phyloP scores from a whole-genome alignment of 2,888 invertebrate species.

The Hybos culiciformis region DNA sequence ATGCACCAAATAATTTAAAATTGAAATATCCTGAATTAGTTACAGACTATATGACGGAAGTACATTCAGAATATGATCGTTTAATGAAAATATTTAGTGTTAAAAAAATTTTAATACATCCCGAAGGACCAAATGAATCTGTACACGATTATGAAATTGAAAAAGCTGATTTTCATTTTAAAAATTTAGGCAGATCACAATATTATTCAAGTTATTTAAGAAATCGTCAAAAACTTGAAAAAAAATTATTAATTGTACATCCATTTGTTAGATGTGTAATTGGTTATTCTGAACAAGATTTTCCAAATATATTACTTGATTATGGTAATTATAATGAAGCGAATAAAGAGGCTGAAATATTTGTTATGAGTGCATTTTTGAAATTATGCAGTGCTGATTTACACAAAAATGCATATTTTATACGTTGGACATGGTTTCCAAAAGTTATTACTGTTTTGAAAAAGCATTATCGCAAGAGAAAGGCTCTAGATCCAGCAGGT shows the following conservation, averaged over 20 bases:
- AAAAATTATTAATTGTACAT: conserved; percentile 46
- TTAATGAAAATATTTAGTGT: conserved; percentile 50
- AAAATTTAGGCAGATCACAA: conserved; percentile 47
- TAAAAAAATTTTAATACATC: conserved; percentile 47
- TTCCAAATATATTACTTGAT: conserved; percentile 32
- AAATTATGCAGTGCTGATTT: conserved; percentile 25
- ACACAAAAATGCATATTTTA: conserved; percentile 28
- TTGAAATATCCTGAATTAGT: conserved; percentile 41
- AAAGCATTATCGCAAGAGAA: conserved; percentile 24
- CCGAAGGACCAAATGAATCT: conserved; percentile 39
- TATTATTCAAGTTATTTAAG: conserved; percentile 44
- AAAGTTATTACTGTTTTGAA: conserved; percentile 29
- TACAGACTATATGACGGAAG: conserved; percentile 38
- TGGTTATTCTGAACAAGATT: conserved; percentile 26
- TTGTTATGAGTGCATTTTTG: conserved; percentile 20
- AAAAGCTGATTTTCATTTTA: conserved; percentile 36
- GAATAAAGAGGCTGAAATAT: conserved; percentile 13
- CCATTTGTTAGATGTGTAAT: conserved; percentile 43
- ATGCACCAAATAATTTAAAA: conserved; percentile 42
- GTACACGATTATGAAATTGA: conserved; percentile 31
- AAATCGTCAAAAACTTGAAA: conserved; percentile 42
- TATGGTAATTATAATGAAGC: conserved; percentile 21
- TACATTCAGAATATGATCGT: conserved; percentile 42
- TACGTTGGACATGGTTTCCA: conserved; percentile 36
- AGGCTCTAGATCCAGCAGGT: conserved; percentile 18